Base-by-base conservation (phyloP, 2,797 vertebrate genomes). In the Myioborus melanocephalus region DNA sequence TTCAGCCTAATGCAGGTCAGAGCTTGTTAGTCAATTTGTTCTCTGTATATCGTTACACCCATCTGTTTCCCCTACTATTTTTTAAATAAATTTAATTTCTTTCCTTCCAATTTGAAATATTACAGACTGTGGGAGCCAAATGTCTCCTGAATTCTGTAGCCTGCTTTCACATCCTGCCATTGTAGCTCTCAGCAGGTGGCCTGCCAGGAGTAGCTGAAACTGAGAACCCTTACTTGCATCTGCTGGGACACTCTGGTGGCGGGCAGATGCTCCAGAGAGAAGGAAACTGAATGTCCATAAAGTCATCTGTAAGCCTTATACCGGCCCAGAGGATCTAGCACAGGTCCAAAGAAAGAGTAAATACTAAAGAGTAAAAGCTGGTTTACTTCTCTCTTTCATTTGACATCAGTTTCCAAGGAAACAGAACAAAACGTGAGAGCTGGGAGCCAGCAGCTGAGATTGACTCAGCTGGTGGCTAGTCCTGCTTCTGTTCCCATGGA, bases 391-490 rank as follows among this genome's bases (percentile, higher is more conserved):
- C 73, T 90, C 90, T 85, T 87, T 95, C 44, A 9, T 93, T 93
- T 95, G 60, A 83, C 81, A 96, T 89, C 83, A 65, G 97, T 97
- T 97, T 96, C 97, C 97, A 97, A 87, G 96, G 96, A 95, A 96
- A 97, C 96, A 0, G 94, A 96, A 92, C 71, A 95, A 96, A 94
- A 96, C 93, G n/a, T 94, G 95, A 96, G 94, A 93, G 92, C 76
- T 87, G 90, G 79, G 90, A 97, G 94, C 87, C 96, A 95, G 85
- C 95, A 96, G 81, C 95, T 94, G 94, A 95, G 95, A 96, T 96
- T 96, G 96, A 95, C 96, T 97, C 96, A 96, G 97, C 96, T 97
- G 96, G 96, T 96, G 96, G 93, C 94, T 95, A 91, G 87, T 96
- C 72, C 91, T 95, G 76, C 90, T 97, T 85, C 81, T 75, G 97